These are phyloP conservation scores for Danio kyathit DNA, from an alignment of 2,797 vertebrate genomes.

Conservation along the genomic window DNA sequence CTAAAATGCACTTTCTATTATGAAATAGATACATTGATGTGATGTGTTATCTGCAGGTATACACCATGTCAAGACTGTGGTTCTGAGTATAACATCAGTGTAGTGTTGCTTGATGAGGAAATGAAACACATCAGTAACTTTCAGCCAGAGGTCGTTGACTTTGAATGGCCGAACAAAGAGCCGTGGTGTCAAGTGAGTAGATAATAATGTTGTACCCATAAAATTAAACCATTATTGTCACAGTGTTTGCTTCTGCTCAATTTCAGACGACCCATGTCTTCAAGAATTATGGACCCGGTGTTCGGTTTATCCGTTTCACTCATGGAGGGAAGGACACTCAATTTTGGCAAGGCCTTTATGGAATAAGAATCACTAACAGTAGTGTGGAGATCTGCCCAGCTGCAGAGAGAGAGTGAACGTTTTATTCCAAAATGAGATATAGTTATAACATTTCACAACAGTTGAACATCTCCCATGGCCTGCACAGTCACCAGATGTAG, in stretches of 20 bases:
- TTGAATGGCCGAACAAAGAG: conserved; percentile 87
- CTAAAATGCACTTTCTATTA: too few species aligned
- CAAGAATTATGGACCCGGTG: conserved; percentile 85
- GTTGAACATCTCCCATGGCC: too few species aligned
- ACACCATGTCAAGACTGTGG: conserved; percentile 87
- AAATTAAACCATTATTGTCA: too few species aligned
- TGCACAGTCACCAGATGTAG: too few species aligned
- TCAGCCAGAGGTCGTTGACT: conserved; percentile 69
- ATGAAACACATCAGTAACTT: conserved; percentile 75
- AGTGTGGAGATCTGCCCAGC: conserved; percentile 81
- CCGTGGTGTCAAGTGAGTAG: conserved; percentile 83
- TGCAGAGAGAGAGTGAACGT: conserved; percentile 50
- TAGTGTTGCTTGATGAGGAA: conserved; percentile 78
- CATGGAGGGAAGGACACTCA: conserved; percentile 89
- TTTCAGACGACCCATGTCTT: conserved; percentile 83
- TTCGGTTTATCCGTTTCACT: conserved; percentile 84
- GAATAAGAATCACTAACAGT: conserved; percentile 89
- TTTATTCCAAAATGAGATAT: too few species aligned
- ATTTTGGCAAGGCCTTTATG: conserved; percentile 92
- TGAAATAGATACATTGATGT: background rate
- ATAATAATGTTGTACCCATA: too few species aligned
- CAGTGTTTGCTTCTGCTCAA: background rate
- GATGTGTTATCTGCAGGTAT: conserved; percentile 77
- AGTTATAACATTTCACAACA: too few species aligned
- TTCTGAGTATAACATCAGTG: conserved; percentile 78